phyloP scores from a whole-genome alignment of 2,113 vertebrate species.

The Scomber colias region DNA sequence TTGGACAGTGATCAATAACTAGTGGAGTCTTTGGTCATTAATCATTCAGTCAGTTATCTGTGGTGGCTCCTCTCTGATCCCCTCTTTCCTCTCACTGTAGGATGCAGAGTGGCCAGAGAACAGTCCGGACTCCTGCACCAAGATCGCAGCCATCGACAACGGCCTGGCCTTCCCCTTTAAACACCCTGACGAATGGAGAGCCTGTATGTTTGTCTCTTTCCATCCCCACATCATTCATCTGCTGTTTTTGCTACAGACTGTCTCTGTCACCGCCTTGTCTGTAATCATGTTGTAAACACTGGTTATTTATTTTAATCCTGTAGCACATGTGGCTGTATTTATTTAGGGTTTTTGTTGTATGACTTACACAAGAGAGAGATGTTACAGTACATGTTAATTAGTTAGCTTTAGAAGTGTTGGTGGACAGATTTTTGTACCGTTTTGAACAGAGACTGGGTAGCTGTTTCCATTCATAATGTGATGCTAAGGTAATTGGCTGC shows the following conservation, averaged over 20 bases:
- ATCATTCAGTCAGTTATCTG: slow-evolving; percentile 10
- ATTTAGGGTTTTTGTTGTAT: no score
- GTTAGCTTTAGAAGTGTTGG: no score
- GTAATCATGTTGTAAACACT: not conserved
- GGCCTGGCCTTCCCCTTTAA: slow-evolving; percentile 98
- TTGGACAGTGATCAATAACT: slow-evolving; percentile 44
- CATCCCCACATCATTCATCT: not conserved
- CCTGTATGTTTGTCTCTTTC: slow-evolving; percentile 56
- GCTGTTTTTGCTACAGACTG: not conserved
- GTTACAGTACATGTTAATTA: no score
- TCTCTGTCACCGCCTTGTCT: not conserved
- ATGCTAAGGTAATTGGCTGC: no score
- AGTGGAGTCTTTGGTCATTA: not conserved
- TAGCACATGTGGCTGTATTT: no score
- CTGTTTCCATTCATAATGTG: no score
- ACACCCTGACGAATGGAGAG: slow-evolving; percentile 97
- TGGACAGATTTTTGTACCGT: no score
- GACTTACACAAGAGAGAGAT: no score
- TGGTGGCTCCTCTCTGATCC: not conserved
- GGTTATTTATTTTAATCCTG: not conserved
- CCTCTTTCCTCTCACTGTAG: slow-evolving; percentile 56
- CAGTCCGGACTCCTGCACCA: slow-evolving; percentile 81
- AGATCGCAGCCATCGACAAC: slow-evolving; percentile 98
- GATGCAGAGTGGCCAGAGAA: slow-evolving; percentile 82
- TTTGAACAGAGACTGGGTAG: no score